These are phyloP conservation scores for Ypsolopha sequella DNA, from an alignment of 2,888 invertebrate genomes.

Conservation along the genomic window DNA sequence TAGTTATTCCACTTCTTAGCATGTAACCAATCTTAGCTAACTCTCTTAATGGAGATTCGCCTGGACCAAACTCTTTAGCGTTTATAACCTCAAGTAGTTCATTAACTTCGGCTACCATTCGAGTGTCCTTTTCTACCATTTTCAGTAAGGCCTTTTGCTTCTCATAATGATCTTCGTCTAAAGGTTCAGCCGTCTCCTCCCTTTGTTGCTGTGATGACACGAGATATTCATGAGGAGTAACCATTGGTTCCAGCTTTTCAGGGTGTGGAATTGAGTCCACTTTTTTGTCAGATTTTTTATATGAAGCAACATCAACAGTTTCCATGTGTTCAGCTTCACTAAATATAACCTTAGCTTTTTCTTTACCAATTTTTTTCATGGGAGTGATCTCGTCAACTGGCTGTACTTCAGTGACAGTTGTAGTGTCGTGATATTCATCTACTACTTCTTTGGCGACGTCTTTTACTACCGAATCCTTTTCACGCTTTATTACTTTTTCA, in stretches of 20 bases:
- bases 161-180: constrained; percentile 67
- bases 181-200: constrained; percentile 65
- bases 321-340: constrained; percentile 71
- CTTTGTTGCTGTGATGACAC: constrained; percentile 69
- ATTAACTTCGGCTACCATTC: constrained; percentile 79
- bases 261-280: constrained; percentile 38
- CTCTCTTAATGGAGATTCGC: constrained; percentile 83
- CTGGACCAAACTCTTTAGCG: constrained; percentile 84
- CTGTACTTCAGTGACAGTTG: constrained; percentile 52
- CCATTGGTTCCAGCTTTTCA: constrained; percentile 56
- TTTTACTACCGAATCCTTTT: constrained; percentile 24
- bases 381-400: constrained; percentile 70
- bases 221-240: constrained; percentile 70
- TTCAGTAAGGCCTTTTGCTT: constrained; percentile 65
- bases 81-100: constrained; percentile 80
- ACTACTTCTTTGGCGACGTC: constrained; percentile 37
- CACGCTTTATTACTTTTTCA: constrained; percentile 52
- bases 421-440: constrained; percentile 55
- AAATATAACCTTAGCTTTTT: constrained; percentile 64
- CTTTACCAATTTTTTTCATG: constrained; percentile 45
- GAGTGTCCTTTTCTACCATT: constrained; percentile 65
- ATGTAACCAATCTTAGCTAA: constrained; percentile 86
- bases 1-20: constrained; percentile 80
- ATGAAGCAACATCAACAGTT: constrained; percentile 72
- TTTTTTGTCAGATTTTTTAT: constrained; percentile 73